A percentile compares a stretch with the other conserved stretches of the same genome.
phyloP scores from a whole-genome alignment of 2,797 vertebrate species.

The Tokudaia muenninki region DNA sequence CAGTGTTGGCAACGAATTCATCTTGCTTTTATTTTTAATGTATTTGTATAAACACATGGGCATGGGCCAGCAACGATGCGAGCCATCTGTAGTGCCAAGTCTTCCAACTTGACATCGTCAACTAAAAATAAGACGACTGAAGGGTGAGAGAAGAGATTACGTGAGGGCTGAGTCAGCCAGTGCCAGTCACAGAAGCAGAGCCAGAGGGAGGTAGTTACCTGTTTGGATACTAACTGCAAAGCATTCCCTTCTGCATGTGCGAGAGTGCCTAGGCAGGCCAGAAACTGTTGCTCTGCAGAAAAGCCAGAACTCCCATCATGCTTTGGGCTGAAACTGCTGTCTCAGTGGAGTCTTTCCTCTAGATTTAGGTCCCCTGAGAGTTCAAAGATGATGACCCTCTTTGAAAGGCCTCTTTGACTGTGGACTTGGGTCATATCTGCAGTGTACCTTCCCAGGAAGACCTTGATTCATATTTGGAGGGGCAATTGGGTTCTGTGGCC shows the following conservation, averaged over 20 bases:
- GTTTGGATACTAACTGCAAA: not conserved
- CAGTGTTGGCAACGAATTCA: not conserved
- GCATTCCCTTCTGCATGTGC: not conserved
- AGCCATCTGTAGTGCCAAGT: not conserved
- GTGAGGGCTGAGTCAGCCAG: not conserved
- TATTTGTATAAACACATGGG: not conserved
- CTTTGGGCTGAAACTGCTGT: not conserved
- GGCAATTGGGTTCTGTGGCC: not conserved
- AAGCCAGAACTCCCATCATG: not conserved
- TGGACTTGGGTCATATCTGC: not conserved
- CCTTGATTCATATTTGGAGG: not conserved
- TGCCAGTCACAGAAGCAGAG: not conserved
- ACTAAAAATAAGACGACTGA: not conserved
- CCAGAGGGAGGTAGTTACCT: not conserved
- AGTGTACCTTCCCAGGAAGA: not conserved
- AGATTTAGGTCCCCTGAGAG: not conserved
- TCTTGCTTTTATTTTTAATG: conserved; percentile 3
- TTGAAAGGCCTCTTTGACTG: not conserved
- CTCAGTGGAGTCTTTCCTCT: not conserved
- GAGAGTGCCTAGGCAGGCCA: not conserved
- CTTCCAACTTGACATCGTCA: conserved; percentile 9
- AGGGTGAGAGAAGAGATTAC: not conserved
- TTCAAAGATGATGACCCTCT: not conserved
- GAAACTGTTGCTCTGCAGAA: not conserved
- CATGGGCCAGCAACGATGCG: not conserved